Evolutionary conservation across 92 coral and sea anemone genomes (phyloP).

Genomic region (Hydrozoanthus gracilis): DNA sequence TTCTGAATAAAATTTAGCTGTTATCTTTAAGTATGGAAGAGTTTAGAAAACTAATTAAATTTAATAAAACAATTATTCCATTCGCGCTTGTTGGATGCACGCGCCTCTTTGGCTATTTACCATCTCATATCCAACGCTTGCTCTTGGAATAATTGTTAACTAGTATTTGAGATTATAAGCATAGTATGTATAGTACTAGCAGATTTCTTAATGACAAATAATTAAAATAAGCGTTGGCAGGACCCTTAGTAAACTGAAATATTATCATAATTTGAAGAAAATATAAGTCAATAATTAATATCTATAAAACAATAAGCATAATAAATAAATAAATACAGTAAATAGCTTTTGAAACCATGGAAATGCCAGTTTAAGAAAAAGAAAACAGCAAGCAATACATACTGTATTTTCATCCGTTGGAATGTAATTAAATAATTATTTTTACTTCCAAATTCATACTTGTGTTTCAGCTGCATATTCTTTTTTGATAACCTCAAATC

Average conservation of each 20-base stretch:
- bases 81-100: too few relatives aligned
- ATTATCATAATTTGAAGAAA: constrained; percentile 22
- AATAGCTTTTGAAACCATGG: too few relatives aligned
- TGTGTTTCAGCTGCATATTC: constrained; percentile 41
- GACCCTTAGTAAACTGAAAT: constrained; percentile 35
- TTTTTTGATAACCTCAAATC: constrained; percentile 14
- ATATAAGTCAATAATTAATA: constrained; percentile 30
- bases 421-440: constrained; percentile 26
- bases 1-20: too few relatives aligned
- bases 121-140: too few relatives aligned
- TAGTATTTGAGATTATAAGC: constrained; percentile 25
- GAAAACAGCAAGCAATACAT: constrained; percentile 33
- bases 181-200: neutral
- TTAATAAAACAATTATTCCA: too few relatives aligned
- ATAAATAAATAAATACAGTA: too few relatives aligned
- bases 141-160: too few relatives aligned
- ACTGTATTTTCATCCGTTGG: constrained; percentile 25
- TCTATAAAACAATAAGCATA: constrained; percentile 5
- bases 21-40: too few relatives aligned
- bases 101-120: too few relatives aligned
- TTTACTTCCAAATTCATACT: constrained; percentile 33
- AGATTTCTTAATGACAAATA: constrained; percentile 16
- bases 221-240: constrained; percentile 7
- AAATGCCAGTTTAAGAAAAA: neutral
- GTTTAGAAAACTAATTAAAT: too few relatives aligned